Evolutionary conservation across 2,888 invertebrate genomes (phyloP).

Genomic region (Maniola hyperantus): DNA sequence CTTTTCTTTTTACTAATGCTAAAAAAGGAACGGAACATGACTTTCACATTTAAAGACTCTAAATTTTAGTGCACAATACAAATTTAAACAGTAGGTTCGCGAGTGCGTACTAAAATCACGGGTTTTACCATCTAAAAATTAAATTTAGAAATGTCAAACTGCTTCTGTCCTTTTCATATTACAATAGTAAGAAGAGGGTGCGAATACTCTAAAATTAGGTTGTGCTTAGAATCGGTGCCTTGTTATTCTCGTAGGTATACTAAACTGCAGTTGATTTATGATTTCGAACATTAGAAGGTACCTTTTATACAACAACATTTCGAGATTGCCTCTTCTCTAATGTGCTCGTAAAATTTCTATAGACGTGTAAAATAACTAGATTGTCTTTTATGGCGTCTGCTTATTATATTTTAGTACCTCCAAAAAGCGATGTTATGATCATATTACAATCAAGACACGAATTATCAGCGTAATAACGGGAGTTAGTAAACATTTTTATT

Average conservation of each 20-base stretch:
- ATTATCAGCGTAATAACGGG: constrained; percentile 14
- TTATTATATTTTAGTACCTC: constrained; percentile 27
- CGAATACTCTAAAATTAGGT: no score
- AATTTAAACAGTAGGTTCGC: no score
- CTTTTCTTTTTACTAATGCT: no score
- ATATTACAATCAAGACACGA: constrained; percentile 18
- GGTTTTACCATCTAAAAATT: no score
- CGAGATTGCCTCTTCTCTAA: constrained; percentile 30
- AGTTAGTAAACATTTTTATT: constrained; percentile 17
- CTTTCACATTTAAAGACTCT: no score
- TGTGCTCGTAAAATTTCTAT: constrained; percentile 31
- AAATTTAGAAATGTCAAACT: no score
- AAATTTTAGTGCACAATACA: no score
- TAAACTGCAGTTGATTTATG: background rate
- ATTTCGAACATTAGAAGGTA: constrained; percentile 12
- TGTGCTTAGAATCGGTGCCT: no score
- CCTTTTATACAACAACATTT: constrained; percentile 29
- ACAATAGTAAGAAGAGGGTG: no score
- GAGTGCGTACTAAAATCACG: no score
- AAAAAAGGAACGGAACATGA: no score
- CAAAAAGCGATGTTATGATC: constrained; percentile 20
- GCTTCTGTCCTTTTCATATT: no score
- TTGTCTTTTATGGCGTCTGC: constrained; percentile 31
- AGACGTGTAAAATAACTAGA: constrained; percentile 33
- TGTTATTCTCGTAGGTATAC: background rate